Base-by-base conservation (phyloP, 2,888 invertebrate species). In the Nemotelus pantherinus region DNA sequence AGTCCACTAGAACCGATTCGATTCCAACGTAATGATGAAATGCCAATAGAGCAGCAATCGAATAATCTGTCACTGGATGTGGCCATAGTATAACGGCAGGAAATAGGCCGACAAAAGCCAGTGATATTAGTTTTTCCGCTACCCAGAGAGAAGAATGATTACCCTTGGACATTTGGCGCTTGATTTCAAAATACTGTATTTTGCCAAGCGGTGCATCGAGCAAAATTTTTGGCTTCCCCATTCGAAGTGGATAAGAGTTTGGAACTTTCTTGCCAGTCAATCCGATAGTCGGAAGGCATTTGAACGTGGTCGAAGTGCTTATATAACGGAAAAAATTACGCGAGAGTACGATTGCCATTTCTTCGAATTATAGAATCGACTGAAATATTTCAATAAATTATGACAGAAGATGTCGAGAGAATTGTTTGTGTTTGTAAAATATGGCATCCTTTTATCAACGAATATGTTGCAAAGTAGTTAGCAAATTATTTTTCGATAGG, bases 71-170 rank as follows among this genome's bases (percentile, higher is more conserved):
- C 2, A 55, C 39, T 9, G 55, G n/a, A 43, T 53, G 9, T 10
- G 71, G 71, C 6, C 25, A 71, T 3, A 53, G 7, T 10, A 71
- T 57, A 7, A 71, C 71, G 3, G 43, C 10, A 4, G 71, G 71
- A 71, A 71, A 71, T 25, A 71, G n/a, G 10, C 71, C 71, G 44
- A 71, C 71, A 10, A 71, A 71, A 57, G 71, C 71, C 6, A 71
- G 44, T 2, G 71, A 71, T 55, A 53, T 55, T 5, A 71, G 5
- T 71, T 71, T 71, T 57, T 71, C 71, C 3, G 55, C 43, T 43
- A 25, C 57, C 71, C 71, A 71, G 4, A 71, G 7, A 3, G 71
- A 57, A 10, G 71, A 55, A 71, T 71, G 71, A 55, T 71, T 3
- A 3, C 53, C 55, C 44, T 55, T 71, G 7, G 71, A 55, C 71